phyloP scores from a whole-genome alignment of 2,113 vertebrate genomes.

The Macrotis lagotis region DNA sequence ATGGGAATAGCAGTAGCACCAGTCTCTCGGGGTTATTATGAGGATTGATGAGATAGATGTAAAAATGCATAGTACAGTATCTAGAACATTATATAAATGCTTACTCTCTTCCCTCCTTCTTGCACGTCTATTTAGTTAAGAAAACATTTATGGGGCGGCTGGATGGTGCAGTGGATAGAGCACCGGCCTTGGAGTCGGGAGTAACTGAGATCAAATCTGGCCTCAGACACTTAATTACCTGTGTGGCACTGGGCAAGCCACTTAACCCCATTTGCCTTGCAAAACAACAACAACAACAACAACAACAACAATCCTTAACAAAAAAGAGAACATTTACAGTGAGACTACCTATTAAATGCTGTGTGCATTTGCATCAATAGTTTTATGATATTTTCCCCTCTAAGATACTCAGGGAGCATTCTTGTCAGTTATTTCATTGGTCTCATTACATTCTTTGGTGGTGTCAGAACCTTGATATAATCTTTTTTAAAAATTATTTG shows the following conservation, averaged over 20 bases:
- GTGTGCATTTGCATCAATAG: not conserved
- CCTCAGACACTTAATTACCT: too few species aligned
- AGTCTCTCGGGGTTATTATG: not conserved
- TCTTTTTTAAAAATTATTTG: not conserved
- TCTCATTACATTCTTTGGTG: not conserved
- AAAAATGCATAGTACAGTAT: not conserved
- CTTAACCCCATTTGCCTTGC: too few species aligned
- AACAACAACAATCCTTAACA: too few species aligned
- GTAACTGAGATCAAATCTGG: too few species aligned
- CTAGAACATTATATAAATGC: not conserved
- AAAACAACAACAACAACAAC: too few species aligned
- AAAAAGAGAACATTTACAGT: not conserved
- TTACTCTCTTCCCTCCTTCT: not conserved
- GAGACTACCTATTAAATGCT: not conserved
- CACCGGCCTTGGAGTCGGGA: too few species aligned
- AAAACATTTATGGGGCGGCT: too few species aligned
- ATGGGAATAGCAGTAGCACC: not conserved
- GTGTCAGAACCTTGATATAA: not conserved
- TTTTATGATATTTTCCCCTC: not conserved
- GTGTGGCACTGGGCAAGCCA: too few species aligned
- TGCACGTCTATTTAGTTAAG: not conserved
- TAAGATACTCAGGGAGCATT: not conserved
- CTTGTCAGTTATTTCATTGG: conserved; percentile 32
- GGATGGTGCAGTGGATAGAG: too few species aligned
- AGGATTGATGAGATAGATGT: too few species aligned